Evolutionary conservation across 2,113 vertebrate species (phyloP).

Genomic region (Pelecanoides urinatrix): DNA sequence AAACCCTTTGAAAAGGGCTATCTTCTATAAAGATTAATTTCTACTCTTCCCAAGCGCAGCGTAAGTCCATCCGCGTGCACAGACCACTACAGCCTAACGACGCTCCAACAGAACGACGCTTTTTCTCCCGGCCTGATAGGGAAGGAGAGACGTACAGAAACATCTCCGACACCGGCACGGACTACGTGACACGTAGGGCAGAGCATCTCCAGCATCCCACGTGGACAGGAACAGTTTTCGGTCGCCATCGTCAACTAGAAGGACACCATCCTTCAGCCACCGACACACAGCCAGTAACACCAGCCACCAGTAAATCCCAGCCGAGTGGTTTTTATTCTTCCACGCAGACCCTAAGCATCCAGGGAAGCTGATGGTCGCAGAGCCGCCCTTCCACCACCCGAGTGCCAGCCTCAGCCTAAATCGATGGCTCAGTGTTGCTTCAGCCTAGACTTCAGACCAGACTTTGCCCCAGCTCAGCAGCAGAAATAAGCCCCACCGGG

Average conservation of each 20-base stretch:
- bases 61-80: rapidly evolving
- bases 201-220: neutral
- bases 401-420: neutral
- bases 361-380: neutral
- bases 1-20: no score
- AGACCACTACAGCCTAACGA: neutral
- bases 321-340: neutral
- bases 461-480: neutral
- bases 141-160: neutral
- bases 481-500: neutral
- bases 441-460: no score
- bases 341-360: neutral
- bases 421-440: neutral
- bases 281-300: neutral
- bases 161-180: rapidly evolving
- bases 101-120: neutral
- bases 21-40: no score
- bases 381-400: neutral
- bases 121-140: neutral
- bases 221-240: neutral
- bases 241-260: rapidly evolving
- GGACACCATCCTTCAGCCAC: neutral
- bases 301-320: neutral
- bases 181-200: neutral
- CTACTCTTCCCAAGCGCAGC: neutral